phyloP scores from a whole-genome alignment of 2,113 vertebrate species.

The Camelus bactrianus region DNA sequence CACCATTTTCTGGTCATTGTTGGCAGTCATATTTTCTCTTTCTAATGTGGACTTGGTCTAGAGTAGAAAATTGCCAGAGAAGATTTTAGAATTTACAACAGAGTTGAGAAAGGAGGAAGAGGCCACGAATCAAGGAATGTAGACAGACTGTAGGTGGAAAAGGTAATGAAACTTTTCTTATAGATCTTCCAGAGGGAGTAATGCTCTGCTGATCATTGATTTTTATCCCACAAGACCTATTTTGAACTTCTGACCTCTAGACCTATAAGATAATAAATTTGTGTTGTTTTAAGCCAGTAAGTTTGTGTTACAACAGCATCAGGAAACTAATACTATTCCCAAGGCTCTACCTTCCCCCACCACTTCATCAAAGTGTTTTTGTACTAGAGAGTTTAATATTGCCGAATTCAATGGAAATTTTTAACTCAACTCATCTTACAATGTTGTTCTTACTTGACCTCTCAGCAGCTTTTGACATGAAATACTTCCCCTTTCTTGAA shows the following conservation, averaged over 20 bases:
- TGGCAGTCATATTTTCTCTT: neutral
- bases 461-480: neutral
- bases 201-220: neutral
- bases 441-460: neutral
- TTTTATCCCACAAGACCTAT: neutral
- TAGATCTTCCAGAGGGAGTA: neutral
- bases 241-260: conserved; percentile 22
- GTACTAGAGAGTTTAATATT: neutral
- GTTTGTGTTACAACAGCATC: neutral
- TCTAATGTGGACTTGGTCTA: neutral
- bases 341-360: neutral
- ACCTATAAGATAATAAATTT: neutral
- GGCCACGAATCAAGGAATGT: neutral
- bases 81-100: neutral
- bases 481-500: conserved; percentile 16
- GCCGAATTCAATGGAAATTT: neutral
- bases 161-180: neutral
- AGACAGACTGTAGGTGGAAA: neutral
- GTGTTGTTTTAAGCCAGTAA: neutral
- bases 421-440: neutral
- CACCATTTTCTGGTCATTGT: neutral
- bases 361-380: neutral
- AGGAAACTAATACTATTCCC: neutral
- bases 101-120: neutral
- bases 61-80: neutral